phyloP scores from a whole-genome alignment of 2,113 vertebrate genomes.

The Telmatochromis sp. region DNA sequence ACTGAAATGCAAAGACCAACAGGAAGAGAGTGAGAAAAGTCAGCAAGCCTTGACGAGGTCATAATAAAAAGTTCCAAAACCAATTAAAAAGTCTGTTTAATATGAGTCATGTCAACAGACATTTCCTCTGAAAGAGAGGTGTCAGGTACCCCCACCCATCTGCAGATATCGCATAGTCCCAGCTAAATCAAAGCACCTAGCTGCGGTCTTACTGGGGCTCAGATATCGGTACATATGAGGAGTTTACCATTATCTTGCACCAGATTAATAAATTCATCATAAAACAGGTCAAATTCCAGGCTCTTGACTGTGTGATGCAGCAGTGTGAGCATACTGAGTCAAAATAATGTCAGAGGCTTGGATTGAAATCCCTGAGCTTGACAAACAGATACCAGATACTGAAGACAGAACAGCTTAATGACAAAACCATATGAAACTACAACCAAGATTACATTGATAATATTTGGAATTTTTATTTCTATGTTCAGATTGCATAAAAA shows the following conservation, averaged over 20 bases:
- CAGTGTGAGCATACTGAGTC: not conserved
- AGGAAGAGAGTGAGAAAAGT: not conserved
- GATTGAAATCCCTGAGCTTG: not conserved
- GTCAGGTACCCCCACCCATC: not conserved
- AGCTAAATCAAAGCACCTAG: not conserved
- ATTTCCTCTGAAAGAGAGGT: not conserved
- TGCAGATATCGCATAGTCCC: not conserved
- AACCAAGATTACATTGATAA: not conserved
- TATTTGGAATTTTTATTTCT: not conserved
- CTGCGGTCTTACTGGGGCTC: not conserved
- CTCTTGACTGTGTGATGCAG: not conserved
- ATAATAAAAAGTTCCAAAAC: not conserved
- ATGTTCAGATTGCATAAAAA: not conserved
- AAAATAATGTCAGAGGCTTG: not conserved
- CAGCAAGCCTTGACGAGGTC: not conserved
- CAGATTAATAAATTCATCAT: not conserved
- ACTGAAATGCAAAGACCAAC: slow-evolving; percentile 6
- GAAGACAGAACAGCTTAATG: not conserved
- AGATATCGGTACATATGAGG: not conserved
- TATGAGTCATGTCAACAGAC: not conserved
- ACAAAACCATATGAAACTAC: not conserved
- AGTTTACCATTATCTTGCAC: not conserved
- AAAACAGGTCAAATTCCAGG: not conserved
- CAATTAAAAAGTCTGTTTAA: not conserved
- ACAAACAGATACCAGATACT: not conserved